A percentile compares a stretch with the other conserved stretches of the same genome.
Evolutionary conservation across 1,140 invertebrate genomes (phyloP).

Genomic region (Drosophila sechellia): DNA sequence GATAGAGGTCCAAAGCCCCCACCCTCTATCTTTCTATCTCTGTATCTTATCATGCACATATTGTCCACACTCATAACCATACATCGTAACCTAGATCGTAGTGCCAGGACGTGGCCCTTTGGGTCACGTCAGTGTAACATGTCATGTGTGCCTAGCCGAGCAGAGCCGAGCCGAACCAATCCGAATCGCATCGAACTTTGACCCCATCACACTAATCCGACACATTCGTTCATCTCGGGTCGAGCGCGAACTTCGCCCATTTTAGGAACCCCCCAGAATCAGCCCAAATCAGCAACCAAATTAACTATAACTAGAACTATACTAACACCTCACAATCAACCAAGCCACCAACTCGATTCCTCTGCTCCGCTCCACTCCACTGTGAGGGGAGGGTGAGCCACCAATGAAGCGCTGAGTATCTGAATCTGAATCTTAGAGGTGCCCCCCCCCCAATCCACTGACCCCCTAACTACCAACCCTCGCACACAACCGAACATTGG

Average conservation of each 20-base stretch:
- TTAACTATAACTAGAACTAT: constrained; percentile 54
- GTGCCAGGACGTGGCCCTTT: neutral
- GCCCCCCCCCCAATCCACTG: neutral
- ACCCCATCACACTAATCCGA: constrained; percentile 7
- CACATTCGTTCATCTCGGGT: neutral
- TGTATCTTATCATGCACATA: neutral
- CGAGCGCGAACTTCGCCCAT: constrained; percentile 7
- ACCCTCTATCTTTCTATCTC: neutral
- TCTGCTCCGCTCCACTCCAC: neutral
- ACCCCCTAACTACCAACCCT: constrained; percentile 3
- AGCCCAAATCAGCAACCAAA: neutral
- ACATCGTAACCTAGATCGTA: constrained; percentile 2
- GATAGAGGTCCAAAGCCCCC: neutral
- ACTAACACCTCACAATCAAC: constrained; percentile 33
- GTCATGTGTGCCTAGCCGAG: constrained; percentile 27
- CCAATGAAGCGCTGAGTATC: constrained; percentile 22
- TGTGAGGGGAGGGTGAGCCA: neutral
- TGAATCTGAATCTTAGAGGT: constrained; percentile 16
- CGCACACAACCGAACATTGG: constrained; percentile 24
- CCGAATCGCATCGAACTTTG: constrained; percentile 21
- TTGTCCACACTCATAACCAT: constrained; percentile 1
- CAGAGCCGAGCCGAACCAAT: constrained; percentile 9
- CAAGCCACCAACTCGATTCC: neutral
- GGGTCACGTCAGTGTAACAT: constrained; percentile 1
- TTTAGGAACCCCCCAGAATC: constrained; percentile 27